These are phyloP conservation scores for Macrotus californicus DNA, from an alignment of 2,113 vertebrate genomes.

Conservation along the genomic window DNA sequence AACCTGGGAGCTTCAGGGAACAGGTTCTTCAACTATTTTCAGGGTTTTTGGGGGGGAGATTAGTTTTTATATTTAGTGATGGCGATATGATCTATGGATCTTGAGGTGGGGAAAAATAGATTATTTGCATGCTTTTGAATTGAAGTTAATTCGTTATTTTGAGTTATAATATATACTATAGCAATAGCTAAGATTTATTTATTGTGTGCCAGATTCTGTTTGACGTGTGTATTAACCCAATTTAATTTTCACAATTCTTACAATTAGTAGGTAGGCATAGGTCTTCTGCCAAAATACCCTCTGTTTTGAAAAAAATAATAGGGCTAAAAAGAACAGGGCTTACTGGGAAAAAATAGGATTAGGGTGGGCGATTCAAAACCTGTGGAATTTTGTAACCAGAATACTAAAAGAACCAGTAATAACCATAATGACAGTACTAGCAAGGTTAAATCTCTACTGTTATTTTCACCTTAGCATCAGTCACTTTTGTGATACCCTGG, in stretches of 20 bases:
- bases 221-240: background rate
- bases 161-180: background rate
- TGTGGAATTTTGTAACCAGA: background rate
- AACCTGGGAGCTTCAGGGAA: background rate
- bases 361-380: background rate
- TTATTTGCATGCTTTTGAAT: background rate
- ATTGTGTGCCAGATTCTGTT: background rate
- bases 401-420: background rate
- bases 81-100: background rate
- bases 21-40: background rate
- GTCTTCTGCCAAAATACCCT: background rate
- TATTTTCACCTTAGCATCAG: background rate
- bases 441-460: background rate
- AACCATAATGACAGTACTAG: background rate
- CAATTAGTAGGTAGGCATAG: background rate
- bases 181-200: background rate
- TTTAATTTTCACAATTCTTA: background rate
- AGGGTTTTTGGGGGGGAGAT: background rate
- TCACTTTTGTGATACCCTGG: background rate
- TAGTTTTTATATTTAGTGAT: background rate
- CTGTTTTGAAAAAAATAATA: background rate
- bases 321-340: background rate
- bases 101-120: background rate
- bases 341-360: background rate
- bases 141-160: background rate